These are phyloP conservation scores for Ploceus nigricollis DNA, from an alignment of 2,113 vertebrate species.

Conservation along the genomic window DNA sequence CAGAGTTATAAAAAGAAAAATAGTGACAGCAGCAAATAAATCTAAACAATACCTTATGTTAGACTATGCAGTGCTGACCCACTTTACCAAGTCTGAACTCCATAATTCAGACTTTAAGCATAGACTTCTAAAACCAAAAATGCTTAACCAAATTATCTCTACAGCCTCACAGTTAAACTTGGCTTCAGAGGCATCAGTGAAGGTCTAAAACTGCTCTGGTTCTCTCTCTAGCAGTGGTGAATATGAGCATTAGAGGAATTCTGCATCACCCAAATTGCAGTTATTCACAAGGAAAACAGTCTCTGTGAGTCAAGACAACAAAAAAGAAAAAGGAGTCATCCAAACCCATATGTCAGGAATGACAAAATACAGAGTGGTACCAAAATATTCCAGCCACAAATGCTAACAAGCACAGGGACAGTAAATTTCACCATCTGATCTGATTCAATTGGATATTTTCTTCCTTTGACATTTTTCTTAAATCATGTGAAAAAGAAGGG, in stretches of 20 bases:
- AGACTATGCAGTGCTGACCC: background rate
- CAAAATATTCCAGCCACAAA: background rate
- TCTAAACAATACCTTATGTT: background rate
- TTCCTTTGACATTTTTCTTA: slow-evolving; percentile 9
- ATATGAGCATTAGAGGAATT: background rate
- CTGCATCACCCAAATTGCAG: background rate
- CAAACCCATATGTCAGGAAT: background rate
- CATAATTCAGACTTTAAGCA: background rate
- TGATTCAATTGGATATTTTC: background rate
- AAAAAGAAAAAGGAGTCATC: background rate
- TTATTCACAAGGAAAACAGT: background rate
- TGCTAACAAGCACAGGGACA: background rate
- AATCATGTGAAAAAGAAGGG: background rate
- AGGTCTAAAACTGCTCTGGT: background rate
- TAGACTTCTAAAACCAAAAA: background rate
- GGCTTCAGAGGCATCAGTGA: background rate
- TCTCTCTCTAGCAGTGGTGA: background rate
- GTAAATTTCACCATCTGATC: background rate
- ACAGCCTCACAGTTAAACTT: background rate
- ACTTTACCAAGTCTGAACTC: background rate
- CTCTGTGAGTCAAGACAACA: background rate
- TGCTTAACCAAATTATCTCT: background rate
- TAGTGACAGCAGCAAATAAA: slow-evolving; percentile 23
- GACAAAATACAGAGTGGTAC: background rate
- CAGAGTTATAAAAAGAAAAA: slow-evolving; percentile 1